A percentile compares a stretch with the other conserved stretches of the same genome.
phyloP scores from a whole-genome alignment of 37 sponge, comb jelly and placozoan genomes.

The Ephydatia muelleri region DNA sequence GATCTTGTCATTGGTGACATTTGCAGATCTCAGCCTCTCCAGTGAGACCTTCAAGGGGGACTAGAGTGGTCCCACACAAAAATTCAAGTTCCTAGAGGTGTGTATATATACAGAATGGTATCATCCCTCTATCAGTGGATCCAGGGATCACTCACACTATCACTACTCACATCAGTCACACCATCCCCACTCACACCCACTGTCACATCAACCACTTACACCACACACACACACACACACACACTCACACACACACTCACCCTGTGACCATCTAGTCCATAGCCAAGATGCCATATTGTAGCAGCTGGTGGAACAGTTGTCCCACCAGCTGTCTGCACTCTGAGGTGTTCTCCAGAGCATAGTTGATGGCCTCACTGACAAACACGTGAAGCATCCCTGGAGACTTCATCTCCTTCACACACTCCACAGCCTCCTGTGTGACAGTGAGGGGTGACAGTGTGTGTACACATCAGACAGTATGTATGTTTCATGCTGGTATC shows the following conservation, averaged over 20 bases:
- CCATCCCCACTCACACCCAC: too few species aligned
- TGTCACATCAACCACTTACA: too few species aligned
- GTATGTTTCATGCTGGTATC: not conserved
- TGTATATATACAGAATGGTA: too few species aligned
- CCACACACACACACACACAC: too few species aligned
- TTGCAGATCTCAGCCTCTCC: slow-evolving; percentile 3
- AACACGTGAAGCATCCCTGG: slow-evolving; percentile 49
- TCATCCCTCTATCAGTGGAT: too few species aligned
- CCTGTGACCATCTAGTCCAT: not conserved
- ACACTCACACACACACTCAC: too few species aligned
- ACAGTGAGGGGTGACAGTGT: too few species aligned
- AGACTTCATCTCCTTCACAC: slow-evolving; percentile 75
- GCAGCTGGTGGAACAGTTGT: slow-evolving; percentile 39
- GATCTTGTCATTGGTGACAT: slow-evolving; percentile 45
- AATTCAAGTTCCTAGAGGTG: not conserved
- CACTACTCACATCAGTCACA: too few species aligned
- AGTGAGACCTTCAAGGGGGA: not conserved
- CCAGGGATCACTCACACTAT: too few species aligned
- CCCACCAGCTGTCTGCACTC: slow-evolving; percentile 15
- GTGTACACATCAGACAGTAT: not conserved
- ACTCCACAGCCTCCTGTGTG: slow-evolving; percentile 64
- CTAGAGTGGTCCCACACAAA: not conserved
- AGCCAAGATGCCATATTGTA: slow-evolving; percentile 8
- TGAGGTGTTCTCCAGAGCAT: slow-evolving; percentile 54
- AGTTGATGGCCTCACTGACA: slow-evolving; percentile 54